Evolutionary conservation across 1,140 invertebrate species (phyloP).

Genomic region (Aphelenchoides besseyi): DNA sequence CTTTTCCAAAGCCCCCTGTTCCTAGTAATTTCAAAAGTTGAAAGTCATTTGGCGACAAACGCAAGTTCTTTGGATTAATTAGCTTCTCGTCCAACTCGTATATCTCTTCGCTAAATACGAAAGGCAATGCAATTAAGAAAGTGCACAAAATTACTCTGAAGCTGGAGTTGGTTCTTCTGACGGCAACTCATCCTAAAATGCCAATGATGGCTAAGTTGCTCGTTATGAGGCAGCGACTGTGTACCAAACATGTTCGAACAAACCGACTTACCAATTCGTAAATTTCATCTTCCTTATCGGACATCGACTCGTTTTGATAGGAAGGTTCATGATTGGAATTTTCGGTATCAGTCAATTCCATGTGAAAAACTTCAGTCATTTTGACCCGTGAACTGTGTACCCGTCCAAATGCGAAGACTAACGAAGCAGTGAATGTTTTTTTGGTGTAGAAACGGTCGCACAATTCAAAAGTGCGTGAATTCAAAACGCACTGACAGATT

Average conservation of each 20-base stretch:
- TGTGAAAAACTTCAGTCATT: constrained; percentile 20
- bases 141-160: background rate
- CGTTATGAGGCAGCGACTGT: too few relatives aligned
- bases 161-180: background rate
- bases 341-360: constrained; percentile 3
- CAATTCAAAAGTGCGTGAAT: background rate
- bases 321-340: background rate
- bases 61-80: constrained; percentile 2
- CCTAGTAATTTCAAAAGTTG: constrained; percentile 92
- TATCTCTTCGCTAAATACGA: constrained; percentile 11
- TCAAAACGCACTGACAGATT: too few relatives aligned
- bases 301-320: background rate
- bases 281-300: constrained; percentile 2
- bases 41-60: constrained; percentile 70
- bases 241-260: background rate
- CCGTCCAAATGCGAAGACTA: background rate
- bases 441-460: background rate
- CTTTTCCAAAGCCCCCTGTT: constrained; percentile 96
- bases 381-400: background rate
- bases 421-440: background rate
- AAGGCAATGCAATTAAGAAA: background rate
- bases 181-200: constrained; percentile 4
- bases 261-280: constrained; percentile 6
- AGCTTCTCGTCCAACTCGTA: background rate
- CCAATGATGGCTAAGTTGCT: too few relatives aligned